These are phyloP conservation scores for Clarias batrachus DNA, from an alignment of 2,113 vertebrate genomes.

Conservation along the genomic window DNA sequence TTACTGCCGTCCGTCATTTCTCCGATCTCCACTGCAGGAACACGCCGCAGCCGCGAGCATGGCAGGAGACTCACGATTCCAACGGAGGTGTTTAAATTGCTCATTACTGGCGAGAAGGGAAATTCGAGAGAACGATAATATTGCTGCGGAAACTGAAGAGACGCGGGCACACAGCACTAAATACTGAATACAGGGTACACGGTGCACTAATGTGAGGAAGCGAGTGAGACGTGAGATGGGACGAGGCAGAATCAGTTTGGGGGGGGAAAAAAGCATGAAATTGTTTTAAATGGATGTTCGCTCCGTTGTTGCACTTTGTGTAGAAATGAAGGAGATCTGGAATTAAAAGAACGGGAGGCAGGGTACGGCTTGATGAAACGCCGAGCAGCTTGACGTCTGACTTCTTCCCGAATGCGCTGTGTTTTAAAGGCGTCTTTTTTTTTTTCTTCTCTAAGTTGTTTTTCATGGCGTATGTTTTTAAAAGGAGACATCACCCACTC, in stretches of 20 bases:
- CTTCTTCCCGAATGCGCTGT: too few species aligned
- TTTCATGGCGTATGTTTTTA: too few species aligned
- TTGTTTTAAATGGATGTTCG: background rate
- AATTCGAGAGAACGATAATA: background rate
- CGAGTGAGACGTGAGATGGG: background rate
- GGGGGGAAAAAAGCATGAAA: background rate
- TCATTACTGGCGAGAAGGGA: background rate
- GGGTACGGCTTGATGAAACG: too few species aligned
- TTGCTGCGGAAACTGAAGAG: background rate
- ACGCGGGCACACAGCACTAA: background rate
- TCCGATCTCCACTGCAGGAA: background rate
- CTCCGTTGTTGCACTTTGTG: background rate
- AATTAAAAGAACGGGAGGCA: background rate
- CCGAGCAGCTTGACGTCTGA: too few species aligned
- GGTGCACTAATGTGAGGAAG: background rate
- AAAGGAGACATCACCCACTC: too few species aligned
- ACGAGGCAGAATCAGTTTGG: background rate
- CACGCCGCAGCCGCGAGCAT: background rate
- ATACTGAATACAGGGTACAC: background rate
- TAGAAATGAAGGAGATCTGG: background rate
- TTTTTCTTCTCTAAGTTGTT: too few species aligned
- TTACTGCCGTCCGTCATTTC: background rate
- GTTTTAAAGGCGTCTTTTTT: too few species aligned
- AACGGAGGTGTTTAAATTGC: background rate
- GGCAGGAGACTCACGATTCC: background rate